phyloP scores from a whole-genome alignment of 2,888 invertebrate genomes.

The Drosophila tripunctata region DNA sequence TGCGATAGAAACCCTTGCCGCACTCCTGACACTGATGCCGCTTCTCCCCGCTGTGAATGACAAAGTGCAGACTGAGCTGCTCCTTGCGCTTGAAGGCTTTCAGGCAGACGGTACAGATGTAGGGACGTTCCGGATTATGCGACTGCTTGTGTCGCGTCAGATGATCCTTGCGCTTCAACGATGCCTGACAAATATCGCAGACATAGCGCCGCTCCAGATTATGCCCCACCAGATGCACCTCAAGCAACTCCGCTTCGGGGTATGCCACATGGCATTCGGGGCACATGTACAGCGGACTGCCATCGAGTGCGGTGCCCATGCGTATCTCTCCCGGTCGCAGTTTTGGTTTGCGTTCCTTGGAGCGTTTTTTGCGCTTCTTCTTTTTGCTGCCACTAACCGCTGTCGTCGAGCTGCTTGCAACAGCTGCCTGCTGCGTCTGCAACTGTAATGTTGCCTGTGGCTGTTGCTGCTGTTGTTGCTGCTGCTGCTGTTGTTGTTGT shows the following conservation, averaged over 20 bases:
- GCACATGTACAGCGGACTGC: conserved; percentile 93
- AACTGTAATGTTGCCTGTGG: conserved; percentile 57
- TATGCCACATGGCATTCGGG: conserved; percentile 96
- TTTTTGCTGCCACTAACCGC: conserved; percentile 86
- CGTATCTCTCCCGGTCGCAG: conserved; percentile 93
- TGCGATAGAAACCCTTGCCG: conserved; percentile 94
- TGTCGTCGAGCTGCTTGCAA: conserved; percentile 73
- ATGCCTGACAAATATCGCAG: conserved; percentile 95
- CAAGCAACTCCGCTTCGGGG: conserved; percentile 92
- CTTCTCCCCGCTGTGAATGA: conserved; percentile 94
- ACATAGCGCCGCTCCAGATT: conserved; percentile 93
- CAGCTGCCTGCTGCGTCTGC: conserved; percentile 43
- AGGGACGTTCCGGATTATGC: conserved; percentile 94
- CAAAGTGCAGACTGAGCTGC: conserved; percentile 93
- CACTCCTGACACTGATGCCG: conserved; percentile 94
- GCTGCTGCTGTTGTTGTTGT: conserved; percentile 64
- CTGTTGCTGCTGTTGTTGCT: conserved; percentile 56
- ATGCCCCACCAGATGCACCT: conserved; percentile 93
- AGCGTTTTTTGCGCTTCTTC: conserved; percentile 91
- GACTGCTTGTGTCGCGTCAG: conserved; percentile 94
- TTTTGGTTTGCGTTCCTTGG: conserved; percentile 89
- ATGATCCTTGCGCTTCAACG: conserved; percentile 94
- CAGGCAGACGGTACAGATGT: conserved; percentile 93
- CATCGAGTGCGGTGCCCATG: conserved; percentile 91
- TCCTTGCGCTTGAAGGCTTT: conserved; percentile 96